Percentiles rank a stretch among this genome's conserved stretches.
Conservation (phyloP, 2,888 invertebrate genomes). For the Philopedon plagiatum region DNA sequence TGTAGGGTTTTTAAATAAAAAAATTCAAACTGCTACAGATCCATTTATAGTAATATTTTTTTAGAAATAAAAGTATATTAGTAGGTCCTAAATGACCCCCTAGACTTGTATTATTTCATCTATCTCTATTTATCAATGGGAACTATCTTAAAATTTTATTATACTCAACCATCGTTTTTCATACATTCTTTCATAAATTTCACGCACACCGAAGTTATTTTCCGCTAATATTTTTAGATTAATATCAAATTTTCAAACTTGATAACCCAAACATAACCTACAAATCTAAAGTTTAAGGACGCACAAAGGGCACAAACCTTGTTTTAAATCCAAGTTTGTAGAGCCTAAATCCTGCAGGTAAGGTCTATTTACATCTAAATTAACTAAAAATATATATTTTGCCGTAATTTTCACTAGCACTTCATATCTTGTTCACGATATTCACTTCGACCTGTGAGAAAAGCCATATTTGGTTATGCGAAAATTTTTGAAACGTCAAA, state of each 20-base stretch:
- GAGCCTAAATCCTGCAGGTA: slow-evolving; percentile 35
- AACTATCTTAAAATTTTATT: neutral
- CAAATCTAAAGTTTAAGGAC: slow-evolving; percentile 54
- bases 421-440: slow-evolving; percentile 65
- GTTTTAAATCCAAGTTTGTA: slow-evolving; percentile 47
- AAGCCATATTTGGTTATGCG: slow-evolving; percentile 70
- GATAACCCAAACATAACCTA: slow-evolving; percentile 59
- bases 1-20: no score
- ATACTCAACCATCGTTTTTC: neutral
- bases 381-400: slow-evolving; percentile 33
- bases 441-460: slow-evolving; percentile 59
- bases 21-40: no score
- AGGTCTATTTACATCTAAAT: slow-evolving; percentile 57
- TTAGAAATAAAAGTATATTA: neutral
- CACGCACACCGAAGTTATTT: neutral
- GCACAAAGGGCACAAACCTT: slow-evolving; percentile 53
- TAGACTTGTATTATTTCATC: neutral
- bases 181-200: neutral
- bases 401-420: slow-evolving; percentile 54
- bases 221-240: slow-evolving; percentile 49
- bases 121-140: slow-evolving; percentile 4
- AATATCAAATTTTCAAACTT: slow-evolving; percentile 34
- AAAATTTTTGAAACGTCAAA: slow-evolving; percentile 68
- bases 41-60: no score
- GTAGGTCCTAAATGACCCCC: neutral